Conservation (phyloP, 2,113 vertebrate species). For the Pterocles gutturalis region DNA sequence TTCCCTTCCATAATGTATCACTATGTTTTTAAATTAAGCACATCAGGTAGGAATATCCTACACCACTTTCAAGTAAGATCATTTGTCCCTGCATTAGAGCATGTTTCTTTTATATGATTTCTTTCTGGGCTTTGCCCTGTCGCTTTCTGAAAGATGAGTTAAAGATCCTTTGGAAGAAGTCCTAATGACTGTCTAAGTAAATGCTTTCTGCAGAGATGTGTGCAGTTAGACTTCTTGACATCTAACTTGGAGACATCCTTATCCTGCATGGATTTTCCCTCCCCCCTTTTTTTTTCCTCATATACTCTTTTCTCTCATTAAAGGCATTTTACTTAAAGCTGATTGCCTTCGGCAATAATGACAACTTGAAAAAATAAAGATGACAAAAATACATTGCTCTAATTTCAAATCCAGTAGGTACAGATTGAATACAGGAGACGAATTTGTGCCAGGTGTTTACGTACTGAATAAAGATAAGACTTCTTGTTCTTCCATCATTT, state of each 20-base stretch:
- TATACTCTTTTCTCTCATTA: background rate
- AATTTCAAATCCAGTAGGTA: background rate
- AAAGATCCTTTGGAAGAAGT: slow-evolving; percentile 31
- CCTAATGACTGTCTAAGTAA: slow-evolving; percentile 20
- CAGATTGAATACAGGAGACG: background rate
- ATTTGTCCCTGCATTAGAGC: slow-evolving; percentile 8
- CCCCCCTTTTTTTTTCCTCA: background rate
- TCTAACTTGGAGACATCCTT: background rate
- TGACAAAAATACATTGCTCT: background rate
- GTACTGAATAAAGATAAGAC: background rate
- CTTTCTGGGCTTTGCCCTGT: background rate
- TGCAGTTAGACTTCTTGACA: background rate
- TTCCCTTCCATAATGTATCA: background rate
- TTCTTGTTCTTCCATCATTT: background rate
- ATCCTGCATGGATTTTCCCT: background rate
- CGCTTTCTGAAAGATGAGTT: slow-evolving; percentile 40
- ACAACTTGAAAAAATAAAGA: background rate
- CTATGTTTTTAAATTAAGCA: slow-evolving; percentile 40
- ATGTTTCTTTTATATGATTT: slow-evolving; percentile 4
- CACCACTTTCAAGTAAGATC: slow-evolving; percentile 9
- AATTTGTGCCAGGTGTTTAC: background rate
- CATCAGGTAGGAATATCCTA: slow-evolving; percentile 36
- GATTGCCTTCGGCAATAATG: background rate
- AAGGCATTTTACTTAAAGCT: background rate
- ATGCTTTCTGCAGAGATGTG: background rate